phyloP scores from a whole-genome alignment of 2,797 vertebrate genomes.

The Limosa lapponica region DNA sequence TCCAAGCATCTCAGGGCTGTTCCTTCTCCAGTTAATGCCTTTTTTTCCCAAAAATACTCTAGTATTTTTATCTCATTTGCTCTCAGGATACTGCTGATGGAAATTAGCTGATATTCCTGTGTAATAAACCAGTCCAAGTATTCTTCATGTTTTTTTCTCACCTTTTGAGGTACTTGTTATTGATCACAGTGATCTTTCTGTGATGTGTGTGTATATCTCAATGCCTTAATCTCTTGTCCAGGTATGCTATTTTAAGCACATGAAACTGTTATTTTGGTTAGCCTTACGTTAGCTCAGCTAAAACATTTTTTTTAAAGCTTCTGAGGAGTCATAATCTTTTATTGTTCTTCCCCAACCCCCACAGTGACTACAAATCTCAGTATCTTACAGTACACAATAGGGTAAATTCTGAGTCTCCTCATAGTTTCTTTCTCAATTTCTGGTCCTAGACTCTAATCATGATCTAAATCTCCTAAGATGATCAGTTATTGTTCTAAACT shows the following conservation, averaged over 20 bases:
- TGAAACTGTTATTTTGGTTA: neutral
- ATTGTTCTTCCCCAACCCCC: neutral
- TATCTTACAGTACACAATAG: neutral
- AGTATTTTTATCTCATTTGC: neutral
- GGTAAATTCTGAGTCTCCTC: neutral
- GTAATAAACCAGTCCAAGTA: neutral
- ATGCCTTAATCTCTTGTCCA: neutral
- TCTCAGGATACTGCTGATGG: neutral
- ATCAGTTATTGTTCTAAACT: neutral
- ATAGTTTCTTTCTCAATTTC: neutral
- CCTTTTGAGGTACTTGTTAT: neutral
- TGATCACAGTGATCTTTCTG: neutral
- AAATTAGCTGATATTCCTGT: neutral
- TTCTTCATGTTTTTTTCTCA: neutral
- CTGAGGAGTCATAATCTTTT: neutral
- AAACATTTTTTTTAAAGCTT: neutral
- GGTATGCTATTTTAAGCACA: neutral
- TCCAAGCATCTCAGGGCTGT: neutral
- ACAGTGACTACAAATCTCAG: neutral
- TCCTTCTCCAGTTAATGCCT: neutral
- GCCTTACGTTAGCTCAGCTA: neutral
- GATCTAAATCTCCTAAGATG: neutral
- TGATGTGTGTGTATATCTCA: neutral
- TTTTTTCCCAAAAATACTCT: fast-evolving
- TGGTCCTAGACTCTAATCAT: neutral